Conservation (phyloP, 2,797 vertebrate genomes). For the Esox lucius region DNA sequence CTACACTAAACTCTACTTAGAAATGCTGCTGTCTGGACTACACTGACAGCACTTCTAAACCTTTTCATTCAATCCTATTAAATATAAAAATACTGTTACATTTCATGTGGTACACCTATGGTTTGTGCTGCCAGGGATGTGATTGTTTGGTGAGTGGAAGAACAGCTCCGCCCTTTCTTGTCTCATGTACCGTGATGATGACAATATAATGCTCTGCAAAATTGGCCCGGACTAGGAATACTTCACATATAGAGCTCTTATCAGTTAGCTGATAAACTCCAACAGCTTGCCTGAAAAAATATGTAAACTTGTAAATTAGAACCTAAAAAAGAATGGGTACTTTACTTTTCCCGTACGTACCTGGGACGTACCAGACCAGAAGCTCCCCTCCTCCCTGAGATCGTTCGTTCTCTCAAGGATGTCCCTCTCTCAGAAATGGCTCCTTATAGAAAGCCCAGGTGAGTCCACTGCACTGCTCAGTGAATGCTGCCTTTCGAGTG, state of each 20-base stretch:
- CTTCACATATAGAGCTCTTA: neutral
- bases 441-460: conserved; percentile 74
- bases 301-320: conserved; percentile 4
- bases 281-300: neutral
- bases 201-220: conserved; percentile 1
- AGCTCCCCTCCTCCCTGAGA: conserved; percentile 66
- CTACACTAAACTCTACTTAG: conserved; percentile 19
- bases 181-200: conserved; percentile 15
- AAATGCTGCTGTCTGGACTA: conserved; percentile 17
- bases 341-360: conserved; percentile 50
- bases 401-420: conserved; percentile 71
- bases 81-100: conserved; percentile 18
- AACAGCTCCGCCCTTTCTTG: conserved; percentile 16
- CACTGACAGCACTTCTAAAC: conserved; percentile 20
- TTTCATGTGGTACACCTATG: conserved; percentile 16
- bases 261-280: neutral
- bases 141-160: conserved; percentile 39
- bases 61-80: neutral
- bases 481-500: conserved; percentile 32
- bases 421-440: conserved; percentile 66
- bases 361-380: conserved; percentile 63
- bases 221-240: neutral
- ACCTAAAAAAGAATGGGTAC: conserved; percentile 41
- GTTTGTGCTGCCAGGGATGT: conserved; percentile 34
- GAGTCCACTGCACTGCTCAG: conserved; percentile 69